Base-by-base conservation (phyloP, 2,797 vertebrate genomes). In the Aphelocoma californica region DNA sequence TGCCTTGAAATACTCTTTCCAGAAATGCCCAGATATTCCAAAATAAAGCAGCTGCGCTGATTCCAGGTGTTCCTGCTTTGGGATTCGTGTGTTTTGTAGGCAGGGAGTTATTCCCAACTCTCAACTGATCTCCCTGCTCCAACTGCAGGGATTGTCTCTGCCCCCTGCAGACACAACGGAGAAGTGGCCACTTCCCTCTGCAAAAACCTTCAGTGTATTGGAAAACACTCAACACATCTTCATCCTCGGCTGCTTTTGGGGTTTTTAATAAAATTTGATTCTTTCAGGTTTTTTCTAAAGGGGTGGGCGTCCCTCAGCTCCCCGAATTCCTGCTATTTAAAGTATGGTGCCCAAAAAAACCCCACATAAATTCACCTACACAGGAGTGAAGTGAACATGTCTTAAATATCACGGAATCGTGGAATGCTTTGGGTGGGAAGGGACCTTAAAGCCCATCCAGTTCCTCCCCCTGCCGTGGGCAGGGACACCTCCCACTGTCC, bases 81-180 rank as follows among this genome's bases (percentile, higher is more conserved):
- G 50, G 26, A 74, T 34, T 36, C 23, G 0, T 4, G 5, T 7
- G 4, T 15, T 44, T 20, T 34, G 7, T 3, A 29, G 62, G 18
- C 18, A 24, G 19, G 25, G 56, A 48, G 34, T 62, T 53, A 48
- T 15, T 70, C 66, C 18, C 56, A 66, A 28, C 38, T 18, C 10
- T 18, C 32, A 8, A 14, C 18, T 9, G 3, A 7, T 40, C 18
- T 44, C 16, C 56, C 18, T 16, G 51, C 77, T 92, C 44, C 51
- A 7, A 3, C 15, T 16, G 34, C 34, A 73, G 70, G 40, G 78
- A 26, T 14, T 77, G 47, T 20, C 65, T 78, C 90, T 92, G 92
- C 84, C 95, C 93, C 54, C 92, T 89, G 90, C 88, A 87, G 92
- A 67, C 66, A 23, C 25, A 18, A 19, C 36, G 25, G 25, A 54